Evolutionary conservation across 2,797 vertebrate genomes (phyloP).

Genomic region (Varecia variegata): DNA sequence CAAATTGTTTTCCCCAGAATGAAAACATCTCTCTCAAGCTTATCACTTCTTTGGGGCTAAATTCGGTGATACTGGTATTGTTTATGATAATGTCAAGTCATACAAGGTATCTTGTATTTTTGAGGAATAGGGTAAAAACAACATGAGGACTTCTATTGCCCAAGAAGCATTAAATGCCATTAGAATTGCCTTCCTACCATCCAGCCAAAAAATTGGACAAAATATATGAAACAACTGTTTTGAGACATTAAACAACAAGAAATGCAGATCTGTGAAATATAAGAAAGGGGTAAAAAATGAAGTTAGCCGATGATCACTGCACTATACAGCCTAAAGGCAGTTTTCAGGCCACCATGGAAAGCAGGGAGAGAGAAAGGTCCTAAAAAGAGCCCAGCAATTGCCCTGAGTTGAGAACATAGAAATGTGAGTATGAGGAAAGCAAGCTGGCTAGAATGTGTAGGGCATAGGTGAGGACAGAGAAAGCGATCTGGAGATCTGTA

Average conservation of each 20-base stretch:
- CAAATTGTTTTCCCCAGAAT: background rate
- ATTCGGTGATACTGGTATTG: background rate
- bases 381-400: background rate
- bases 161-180: background rate
- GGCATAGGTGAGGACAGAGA: background rate
- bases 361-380: background rate
- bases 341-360: background rate
- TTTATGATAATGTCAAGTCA: background rate
- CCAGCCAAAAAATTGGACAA: background rate
- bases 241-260: background rate
- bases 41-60: background rate
- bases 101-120: background rate
- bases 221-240: background rate
- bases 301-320: background rate
- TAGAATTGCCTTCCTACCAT: background rate
- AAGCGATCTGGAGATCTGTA: background rate
- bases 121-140: background rate
- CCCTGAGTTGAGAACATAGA: background rate
- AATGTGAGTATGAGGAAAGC: background rate
- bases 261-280: background rate
- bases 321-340: background rate
- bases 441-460: background rate
- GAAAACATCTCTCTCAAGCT: background rate
- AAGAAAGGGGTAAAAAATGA: background rate
- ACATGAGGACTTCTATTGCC: background rate